These are phyloP conservation scores for crab-eating macaque (Macaca fascicularis) DNA, from an alignment of 2,113 vertebrate genomes.

Conservation along the genomic window T2T-MFA8v1.1 NC_088375.1:57585001-57585500, in stretches of 20 bases:
- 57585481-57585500: not conserved
- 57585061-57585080: not conserved
- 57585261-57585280: too few species aligned
- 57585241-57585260: not conserved
- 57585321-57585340: not conserved
- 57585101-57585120: not conserved
- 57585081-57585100: not conserved
- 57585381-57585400: not conserved
- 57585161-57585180: not conserved
- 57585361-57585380: not conserved
- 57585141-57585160: not conserved
- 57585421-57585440: not conserved
- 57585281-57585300: rapidly evolving
- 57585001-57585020: not conserved
- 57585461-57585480: not conserved
- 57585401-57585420: not conserved
- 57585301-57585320: not conserved
- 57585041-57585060: too few species aligned
- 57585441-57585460: not conserved
- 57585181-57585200: not conserved
- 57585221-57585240: not conserved
- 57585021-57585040: not conserved
- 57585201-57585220: not conserved
- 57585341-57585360: not conserved
- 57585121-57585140: not conserved